These are phyloP conservation scores for Electrona antarctica DNA, from an alignment of 2,113 vertebrate species.

Conservation along the genomic window DNA sequence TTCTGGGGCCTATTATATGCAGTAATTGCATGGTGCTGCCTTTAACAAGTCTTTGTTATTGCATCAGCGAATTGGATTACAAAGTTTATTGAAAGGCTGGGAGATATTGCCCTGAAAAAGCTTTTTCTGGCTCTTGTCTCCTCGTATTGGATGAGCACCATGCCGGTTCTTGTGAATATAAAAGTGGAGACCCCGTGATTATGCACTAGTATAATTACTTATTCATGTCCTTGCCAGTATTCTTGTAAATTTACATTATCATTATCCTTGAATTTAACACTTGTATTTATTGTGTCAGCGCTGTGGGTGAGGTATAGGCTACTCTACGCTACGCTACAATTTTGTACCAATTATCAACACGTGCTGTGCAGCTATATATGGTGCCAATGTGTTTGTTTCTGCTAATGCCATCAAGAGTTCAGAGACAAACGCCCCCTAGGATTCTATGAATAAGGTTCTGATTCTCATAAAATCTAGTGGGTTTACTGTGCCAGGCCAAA, in stretches of 20 bases:
- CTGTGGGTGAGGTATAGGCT: too few species aligned
- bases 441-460: too few species aligned
- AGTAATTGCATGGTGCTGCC: slow-evolving; percentile 79
- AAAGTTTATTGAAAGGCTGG: slow-evolving; percentile 72
- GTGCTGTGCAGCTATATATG: background rate
- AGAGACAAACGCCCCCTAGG: too few species aligned
- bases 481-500: background rate
- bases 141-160: slow-evolving; percentile 49
- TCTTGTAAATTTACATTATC: slow-evolving; percentile 2
- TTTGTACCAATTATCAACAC: too few species aligned
- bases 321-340: too few species aligned
- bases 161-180: slow-evolving; percentile 18
- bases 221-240: background rate
- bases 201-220: slow-evolving; percentile 22
- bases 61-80: slow-evolving; percentile 78
- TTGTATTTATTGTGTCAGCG: background rate
- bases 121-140: slow-evolving; percentile 59
- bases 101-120: slow-evolving; percentile 71
- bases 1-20: slow-evolving; percentile 69
- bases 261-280: slow-evolving; percentile 4
- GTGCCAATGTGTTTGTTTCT: background rate
- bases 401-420: background rate
- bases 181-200: slow-evolving; percentile 8
- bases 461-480: too few species aligned
- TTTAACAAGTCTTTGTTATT: slow-evolving; percentile 81